These are phyloP conservation scores for Microdon myrmicae DNA, from an alignment of 2,888 invertebrate genomes.

Conservation along the genomic window DNA sequence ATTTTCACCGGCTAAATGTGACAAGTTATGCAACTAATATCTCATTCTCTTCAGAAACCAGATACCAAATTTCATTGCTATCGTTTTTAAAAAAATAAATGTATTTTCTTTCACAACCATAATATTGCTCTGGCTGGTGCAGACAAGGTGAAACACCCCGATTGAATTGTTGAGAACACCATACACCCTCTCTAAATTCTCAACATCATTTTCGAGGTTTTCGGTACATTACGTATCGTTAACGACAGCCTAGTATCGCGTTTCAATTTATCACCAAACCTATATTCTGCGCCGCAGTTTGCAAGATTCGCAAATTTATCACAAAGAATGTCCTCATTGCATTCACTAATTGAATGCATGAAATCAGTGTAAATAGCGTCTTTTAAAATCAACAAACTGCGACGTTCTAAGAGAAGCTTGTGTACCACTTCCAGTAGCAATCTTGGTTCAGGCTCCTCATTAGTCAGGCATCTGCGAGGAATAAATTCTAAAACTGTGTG, in stretches of 20 bases:
- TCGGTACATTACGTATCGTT: slow-evolving; percentile 93
- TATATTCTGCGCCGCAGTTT: slow-evolving; percentile 71
- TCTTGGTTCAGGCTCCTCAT: slow-evolving; percentile 16
- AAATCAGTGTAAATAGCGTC: slow-evolving; percentile 84
- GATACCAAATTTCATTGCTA: too few species aligned
- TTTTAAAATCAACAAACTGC: slow-evolving; percentile 87
- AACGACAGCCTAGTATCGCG: slow-evolving; percentile 87
- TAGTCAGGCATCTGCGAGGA: slow-evolving; percentile 52
- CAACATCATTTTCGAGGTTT: slow-evolving; percentile 80
- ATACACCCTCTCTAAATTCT: too few species aligned
- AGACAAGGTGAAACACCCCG: too few species aligned
- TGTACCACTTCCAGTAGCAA: slow-evolving; percentile 68
- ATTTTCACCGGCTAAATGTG: too few species aligned
- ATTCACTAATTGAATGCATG: slow-evolving; percentile 87
- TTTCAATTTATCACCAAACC: slow-evolving; percentile 72
- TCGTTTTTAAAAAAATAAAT: too few species aligned
- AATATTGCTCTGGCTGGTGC: too few species aligned
- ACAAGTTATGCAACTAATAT: too few species aligned
- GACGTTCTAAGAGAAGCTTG: slow-evolving; percentile 83
- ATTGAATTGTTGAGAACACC: too few species aligned
- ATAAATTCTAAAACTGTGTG: slow-evolving; percentile 88
- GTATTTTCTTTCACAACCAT: too few species aligned
- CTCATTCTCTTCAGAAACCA: too few species aligned
- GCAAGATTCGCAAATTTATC: slow-evolving; percentile 74
- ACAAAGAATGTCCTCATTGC: slow-evolving; percentile 73